Evolutionary conservation across 1,140 invertebrate species (phyloP).

Genomic region (Drosophila paulistorum): DNA sequence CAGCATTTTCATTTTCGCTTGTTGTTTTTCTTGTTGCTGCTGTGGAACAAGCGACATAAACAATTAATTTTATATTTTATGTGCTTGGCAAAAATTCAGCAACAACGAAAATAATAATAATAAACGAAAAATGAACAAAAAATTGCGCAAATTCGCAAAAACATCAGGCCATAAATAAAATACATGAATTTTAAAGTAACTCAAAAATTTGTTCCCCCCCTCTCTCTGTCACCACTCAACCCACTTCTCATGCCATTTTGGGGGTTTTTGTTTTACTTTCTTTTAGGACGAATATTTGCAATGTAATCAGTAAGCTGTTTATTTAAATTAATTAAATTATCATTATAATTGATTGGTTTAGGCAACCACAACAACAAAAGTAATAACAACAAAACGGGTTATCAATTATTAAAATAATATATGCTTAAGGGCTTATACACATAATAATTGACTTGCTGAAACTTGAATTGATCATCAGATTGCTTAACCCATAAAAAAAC

Average conservation of each 20-base stretch:
- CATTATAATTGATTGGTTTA: conserved; percentile 70
- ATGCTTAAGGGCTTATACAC: too few species aligned
- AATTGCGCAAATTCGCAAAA: background rate
- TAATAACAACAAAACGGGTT: conserved; percentile 24
- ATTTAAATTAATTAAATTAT: conserved; percentile 69
- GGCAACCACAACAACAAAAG: background rate
- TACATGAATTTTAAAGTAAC: conserved; percentile 9
- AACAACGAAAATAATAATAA: conserved; percentile 2
- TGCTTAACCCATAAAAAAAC: too few species aligned
- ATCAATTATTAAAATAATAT: background rate
- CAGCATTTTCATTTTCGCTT: conserved; percentile 19
- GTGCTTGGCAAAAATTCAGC: conserved; percentile 30
- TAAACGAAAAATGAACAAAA: background rate
- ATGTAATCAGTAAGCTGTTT: conserved; percentile 53
- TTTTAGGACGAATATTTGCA: background rate
- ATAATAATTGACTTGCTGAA: too few species aligned
- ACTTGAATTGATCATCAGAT: too few species aligned
- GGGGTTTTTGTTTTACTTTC: background rate
- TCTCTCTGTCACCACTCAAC: background rate
- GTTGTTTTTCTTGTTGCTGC: conserved; percentile 20
- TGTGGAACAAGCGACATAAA: conserved; percentile 23
- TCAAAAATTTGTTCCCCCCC: background rate
- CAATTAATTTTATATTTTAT: conserved; percentile 41
- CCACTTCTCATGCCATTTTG: background rate
- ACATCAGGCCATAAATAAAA: conserved; percentile 15